Conservation (phyloP, 35 echinoderm and acorn worm genomes). For the Patiria miniata region DNA sequence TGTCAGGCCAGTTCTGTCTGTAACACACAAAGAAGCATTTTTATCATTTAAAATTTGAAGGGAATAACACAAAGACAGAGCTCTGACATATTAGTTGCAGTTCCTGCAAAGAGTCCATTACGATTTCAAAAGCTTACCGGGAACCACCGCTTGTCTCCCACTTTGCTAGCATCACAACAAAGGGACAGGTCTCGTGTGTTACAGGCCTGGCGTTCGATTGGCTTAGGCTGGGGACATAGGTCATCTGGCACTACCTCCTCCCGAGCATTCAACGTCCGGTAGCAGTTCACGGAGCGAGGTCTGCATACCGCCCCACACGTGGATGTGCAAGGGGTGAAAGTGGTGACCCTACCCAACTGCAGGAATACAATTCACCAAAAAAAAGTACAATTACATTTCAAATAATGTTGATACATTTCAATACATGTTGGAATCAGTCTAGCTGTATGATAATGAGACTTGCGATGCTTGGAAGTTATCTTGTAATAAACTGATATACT, state of each 20-base stretch:
- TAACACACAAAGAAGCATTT: too few species aligned
- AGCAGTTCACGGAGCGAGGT: conserved; percentile 3
- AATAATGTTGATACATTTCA: background rate
- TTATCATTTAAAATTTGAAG: too few species aligned
- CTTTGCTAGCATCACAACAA: background rate
- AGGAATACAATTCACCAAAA: background rate
- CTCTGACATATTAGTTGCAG: too few species aligned
- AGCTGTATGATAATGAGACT: too few species aligned
- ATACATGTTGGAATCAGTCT: too few species aligned
- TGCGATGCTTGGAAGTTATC: too few species aligned
- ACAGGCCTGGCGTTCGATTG: background rate
- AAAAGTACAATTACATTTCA: background rate
- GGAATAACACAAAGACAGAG: too few species aligned
- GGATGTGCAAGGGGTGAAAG: background rate
- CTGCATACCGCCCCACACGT: conserved; percentile 29
- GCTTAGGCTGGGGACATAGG: conserved; percentile 18
- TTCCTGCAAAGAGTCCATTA: too few species aligned
- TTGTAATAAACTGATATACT: too few species aligned
- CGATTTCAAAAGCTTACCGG: background rate
- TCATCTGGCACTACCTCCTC: background rate
- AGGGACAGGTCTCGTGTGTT: background rate
- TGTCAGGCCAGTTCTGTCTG: too few species aligned
- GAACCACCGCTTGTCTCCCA: conserved; percentile 19
- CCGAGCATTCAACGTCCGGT: too few species aligned
- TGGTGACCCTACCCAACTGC: background rate